These are phyloP conservation scores for Caracal caracal DNA, from an alignment of 2,113 vertebrate genomes.

Conservation along the genomic window DNA sequence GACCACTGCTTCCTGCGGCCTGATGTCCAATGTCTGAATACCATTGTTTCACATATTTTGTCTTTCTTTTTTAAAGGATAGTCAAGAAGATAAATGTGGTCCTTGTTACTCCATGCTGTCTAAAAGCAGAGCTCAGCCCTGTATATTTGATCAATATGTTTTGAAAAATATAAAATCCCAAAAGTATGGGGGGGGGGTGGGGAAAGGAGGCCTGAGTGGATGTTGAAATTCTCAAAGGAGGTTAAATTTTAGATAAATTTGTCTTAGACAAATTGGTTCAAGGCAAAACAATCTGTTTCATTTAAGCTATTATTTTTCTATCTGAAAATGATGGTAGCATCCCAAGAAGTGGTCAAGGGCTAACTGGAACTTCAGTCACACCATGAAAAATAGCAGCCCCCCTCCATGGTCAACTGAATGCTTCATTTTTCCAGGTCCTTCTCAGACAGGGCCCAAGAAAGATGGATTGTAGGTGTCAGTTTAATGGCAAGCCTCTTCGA, in stretches of 20 bases:
- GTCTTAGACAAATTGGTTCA: conserved; percentile 49
- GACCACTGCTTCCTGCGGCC: neutral
- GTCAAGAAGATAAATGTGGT: conserved; percentile 9
- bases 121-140: conserved; percentile 44
- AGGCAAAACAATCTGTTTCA: conserved; percentile 32
- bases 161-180: conserved; percentile 46
- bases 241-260: conserved; percentile 26
- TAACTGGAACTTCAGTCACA: neutral
- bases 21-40: neutral
- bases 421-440: neutral
- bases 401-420: neutral
- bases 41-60: neutral
- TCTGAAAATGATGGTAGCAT: conserved; percentile 1
- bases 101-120: neutral
- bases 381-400: conserved; percentile 17
- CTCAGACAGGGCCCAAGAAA: neutral
- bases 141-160: neutral
- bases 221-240: neutral
- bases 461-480: neutral
- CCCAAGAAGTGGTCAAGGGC: neutral
- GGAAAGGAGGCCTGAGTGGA: neutral
- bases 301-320: conserved; percentile 30
- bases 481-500: conserved; percentile 33
- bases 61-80: neutral
- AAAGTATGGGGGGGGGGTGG: neutral